Evolutionary conservation across 2,113 vertebrate genomes (phyloP).

Genomic region (Brachirus orientalis): DNA sequence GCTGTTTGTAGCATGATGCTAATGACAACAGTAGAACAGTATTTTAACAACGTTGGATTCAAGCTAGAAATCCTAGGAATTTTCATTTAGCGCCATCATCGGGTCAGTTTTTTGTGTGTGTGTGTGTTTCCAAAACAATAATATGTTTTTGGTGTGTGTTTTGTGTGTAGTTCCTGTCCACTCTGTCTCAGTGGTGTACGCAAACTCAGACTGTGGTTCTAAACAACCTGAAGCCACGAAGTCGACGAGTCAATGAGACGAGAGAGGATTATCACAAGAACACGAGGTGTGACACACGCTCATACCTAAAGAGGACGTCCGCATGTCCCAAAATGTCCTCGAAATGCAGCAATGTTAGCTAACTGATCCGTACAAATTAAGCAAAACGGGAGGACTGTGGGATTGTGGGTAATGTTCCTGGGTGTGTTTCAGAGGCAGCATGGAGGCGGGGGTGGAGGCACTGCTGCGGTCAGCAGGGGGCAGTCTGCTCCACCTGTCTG

Average conservation of each 20-base stretch:
- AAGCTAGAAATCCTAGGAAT: too few species aligned
- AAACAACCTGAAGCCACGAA: conserved; percentile 89
- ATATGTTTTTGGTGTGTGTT: conserved; percentile 4
- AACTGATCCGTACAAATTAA: too few species aligned
- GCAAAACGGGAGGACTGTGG: background rate
- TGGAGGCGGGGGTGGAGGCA: conserved; percentile 91
- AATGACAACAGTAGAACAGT: too few species aligned
- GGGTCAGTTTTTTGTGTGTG: background rate
- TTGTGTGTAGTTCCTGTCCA: conserved; percentile 86
- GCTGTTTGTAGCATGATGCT: too few species aligned
- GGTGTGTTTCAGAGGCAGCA: conserved; percentile 81
- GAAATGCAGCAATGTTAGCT: too few species aligned
- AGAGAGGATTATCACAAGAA: conserved; percentile 90
- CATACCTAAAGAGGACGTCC: background rate
- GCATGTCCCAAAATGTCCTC: too few species aligned
- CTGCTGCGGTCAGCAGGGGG: conserved; percentile 89
- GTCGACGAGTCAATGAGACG: conserved; percentile 86
- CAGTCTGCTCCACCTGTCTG: conserved; percentile 88
- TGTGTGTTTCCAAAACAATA: too few species aligned
- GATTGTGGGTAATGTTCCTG: conserved; percentile 17
- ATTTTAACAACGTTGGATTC: too few species aligned
- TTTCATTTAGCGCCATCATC: too few species aligned
- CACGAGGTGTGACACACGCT: conserved; percentile 79
- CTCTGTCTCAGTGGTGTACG: conserved; percentile 93
- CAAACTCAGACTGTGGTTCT: conserved; percentile 91